Evolutionary conservation across 2,888 invertebrate species (phyloP).

Genomic region (Agrilus cyanescens): DNA sequence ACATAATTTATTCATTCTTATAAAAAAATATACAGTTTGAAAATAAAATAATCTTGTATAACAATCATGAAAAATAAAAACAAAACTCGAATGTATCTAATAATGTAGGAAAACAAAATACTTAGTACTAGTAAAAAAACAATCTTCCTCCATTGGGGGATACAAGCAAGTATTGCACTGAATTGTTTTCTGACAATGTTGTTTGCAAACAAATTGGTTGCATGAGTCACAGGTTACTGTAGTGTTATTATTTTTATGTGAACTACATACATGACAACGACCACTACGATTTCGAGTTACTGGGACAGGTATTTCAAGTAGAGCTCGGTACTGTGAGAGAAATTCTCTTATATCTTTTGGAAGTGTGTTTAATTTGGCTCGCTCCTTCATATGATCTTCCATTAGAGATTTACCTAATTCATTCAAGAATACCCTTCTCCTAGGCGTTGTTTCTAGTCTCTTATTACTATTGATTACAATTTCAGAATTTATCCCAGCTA

Average conservation of each 20-base stretch:
- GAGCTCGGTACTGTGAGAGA: background rate
- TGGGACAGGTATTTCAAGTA: background rate
- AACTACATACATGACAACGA: background rate
- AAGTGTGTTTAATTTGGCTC: conserved; percentile 3
- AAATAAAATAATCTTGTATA: too few relatives aligned
- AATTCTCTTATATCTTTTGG: conserved; percentile 1
- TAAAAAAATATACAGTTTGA: too few relatives aligned
- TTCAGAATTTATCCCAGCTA: conserved; percentile 1
- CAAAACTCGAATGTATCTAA: too few relatives aligned
- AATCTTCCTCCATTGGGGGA: conserved; percentile 1
- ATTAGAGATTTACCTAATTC: background rate
- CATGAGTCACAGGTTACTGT: background rate
- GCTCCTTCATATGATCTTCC: background rate
- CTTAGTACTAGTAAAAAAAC: too few relatives aligned
- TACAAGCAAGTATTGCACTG: background rate
- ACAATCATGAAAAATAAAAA: too few relatives aligned
- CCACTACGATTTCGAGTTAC: too few relatives aligned
- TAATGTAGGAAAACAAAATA: too few relatives aligned
- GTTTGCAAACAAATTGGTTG: background rate
- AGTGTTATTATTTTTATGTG: background rate
- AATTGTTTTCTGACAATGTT: background rate
- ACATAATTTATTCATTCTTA: too few relatives aligned
- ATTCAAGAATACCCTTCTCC: background rate
- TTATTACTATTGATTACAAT: background rate
- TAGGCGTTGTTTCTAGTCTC: background rate